These are phyloP conservation scores for Palythoa grandiflora DNA, from an alignment of 92 coral and sea anemone genomes.

Conservation along the genomic window DNA sequence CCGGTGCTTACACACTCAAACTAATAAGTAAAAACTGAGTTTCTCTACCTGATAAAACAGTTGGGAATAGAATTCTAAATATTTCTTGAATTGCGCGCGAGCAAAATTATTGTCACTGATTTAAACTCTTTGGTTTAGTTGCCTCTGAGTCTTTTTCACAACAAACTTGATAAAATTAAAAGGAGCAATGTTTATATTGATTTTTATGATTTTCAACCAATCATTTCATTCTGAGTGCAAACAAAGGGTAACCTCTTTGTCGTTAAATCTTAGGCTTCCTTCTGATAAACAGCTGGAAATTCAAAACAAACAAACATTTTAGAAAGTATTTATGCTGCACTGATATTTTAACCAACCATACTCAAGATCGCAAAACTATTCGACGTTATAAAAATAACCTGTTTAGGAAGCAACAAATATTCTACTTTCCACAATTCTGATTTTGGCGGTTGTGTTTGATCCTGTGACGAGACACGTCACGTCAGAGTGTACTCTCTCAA, in stretches of 20 bases:
- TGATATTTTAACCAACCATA: background rate
- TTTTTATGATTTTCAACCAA: background rate
- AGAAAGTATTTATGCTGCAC: background rate
- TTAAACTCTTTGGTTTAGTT: background rate
- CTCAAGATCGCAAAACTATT: background rate
- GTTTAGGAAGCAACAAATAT: background rate
- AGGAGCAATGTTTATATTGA: background rate
- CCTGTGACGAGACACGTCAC: background rate
- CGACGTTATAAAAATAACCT: background rate
- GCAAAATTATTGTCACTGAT: background rate
- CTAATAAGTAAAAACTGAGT: background rate
- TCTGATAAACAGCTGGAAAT: background rate
- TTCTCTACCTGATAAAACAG: background rate
- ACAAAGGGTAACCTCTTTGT: background rate
- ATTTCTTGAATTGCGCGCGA: background rate
- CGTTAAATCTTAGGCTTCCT: background rate
- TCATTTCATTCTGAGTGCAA: background rate
- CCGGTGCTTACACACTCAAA: background rate
- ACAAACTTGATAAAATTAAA: background rate
- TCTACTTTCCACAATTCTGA: background rate
- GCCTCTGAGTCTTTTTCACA: background rate
- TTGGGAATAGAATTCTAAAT: background rate
- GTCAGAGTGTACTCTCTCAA: background rate
- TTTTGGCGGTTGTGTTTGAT: background rate
- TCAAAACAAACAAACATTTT: background rate